Evolutionary conservation across 2,113 vertebrate species (phyloP), one percentile per base, ranked within the genome.

Genomic region (Oplegnathus fasciatus): DNA sequence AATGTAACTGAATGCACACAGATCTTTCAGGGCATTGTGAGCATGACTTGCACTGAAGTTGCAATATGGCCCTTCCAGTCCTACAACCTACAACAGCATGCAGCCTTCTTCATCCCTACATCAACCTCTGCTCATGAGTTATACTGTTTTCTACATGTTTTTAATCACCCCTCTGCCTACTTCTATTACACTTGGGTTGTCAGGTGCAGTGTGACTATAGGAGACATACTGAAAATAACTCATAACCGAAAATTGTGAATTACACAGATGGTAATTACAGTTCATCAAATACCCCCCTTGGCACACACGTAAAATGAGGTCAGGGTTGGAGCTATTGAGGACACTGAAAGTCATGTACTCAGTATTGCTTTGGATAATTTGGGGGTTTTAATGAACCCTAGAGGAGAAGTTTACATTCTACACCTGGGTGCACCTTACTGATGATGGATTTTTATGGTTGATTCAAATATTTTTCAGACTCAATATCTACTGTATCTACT

Each of bases 111-210:
- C 46, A 54, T 32, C 34, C 1, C 28, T 57, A 4, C 48, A 50
- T 70, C 57, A 40, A 18, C 58, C 22, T 37, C 40, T 54, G 48
- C 17, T 40, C n/a, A 62, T 6, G 40, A 34, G 42, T 52, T 48
- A 48, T 14, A 28, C 9, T 2, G 54, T 75, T 75, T 80, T 42
- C 30, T 71, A 24, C 11, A 18, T 24, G 44, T 65, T 81, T 66
- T 50, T 42, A 30, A 64, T 55, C 46, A 44, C 0, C 13, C 20
- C 0, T 44, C 69, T 74, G 24, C 2, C 54, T 32, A 7, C 22
- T 8, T 66, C 34, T 54, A 13, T 44, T 78, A 32, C 26, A 44
- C 20, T 13, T 76, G 4, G 28, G 24, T 24, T 37, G 30, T 58
- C 22, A 50, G 22, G 15, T 60, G 20, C 30, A n/a, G 11, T 15